phyloP scores from a whole-genome alignment of 2,797 vertebrate genomes.

The Tadarida brasiliensis region DNA sequence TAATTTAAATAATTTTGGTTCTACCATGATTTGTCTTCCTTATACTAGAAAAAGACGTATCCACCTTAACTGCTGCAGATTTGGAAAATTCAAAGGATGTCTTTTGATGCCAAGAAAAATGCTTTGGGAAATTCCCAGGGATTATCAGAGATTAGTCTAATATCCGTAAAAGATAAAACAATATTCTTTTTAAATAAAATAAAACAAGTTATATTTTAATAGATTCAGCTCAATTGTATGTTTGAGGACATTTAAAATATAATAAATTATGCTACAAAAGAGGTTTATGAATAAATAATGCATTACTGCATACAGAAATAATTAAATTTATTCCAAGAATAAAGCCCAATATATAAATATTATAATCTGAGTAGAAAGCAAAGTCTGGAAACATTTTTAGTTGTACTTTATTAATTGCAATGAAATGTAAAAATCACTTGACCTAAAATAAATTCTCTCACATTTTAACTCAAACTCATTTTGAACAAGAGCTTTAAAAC shows the following conservation, averaged over 20 bases:
- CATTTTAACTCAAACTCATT: background rate
- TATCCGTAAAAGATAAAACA: background rate
- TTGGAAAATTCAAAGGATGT: background rate
- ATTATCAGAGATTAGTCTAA: constrained; percentile 2
- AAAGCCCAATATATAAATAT: background rate
- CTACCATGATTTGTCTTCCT: constrained; percentile 61
- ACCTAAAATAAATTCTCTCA: background rate
- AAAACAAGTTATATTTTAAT: background rate
- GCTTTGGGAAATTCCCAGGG: background rate
- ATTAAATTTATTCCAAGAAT: background rate
- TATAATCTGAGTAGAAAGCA: background rate
- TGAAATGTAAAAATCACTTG: background rate
- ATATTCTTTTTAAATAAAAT: constrained; percentile 4
- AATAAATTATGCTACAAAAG: background rate
- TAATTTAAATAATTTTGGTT: constrained; percentile 77
- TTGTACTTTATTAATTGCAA: background rate
- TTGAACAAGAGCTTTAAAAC: background rate
- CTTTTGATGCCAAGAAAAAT: background rate
- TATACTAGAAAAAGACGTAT: constrained; percentile 15
- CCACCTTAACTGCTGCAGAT: constrained; percentile 18
- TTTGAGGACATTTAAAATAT: constrained; percentile 21
- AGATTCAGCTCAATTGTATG: background rate
- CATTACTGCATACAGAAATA: background rate
- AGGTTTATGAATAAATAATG: constrained; percentile 15
- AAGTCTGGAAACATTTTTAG: background rate